These are phyloP conservation scores for Desoria tigrina DNA, from an alignment of 2,888 invertebrate genomes.

Conservation along the genomic window DNA sequence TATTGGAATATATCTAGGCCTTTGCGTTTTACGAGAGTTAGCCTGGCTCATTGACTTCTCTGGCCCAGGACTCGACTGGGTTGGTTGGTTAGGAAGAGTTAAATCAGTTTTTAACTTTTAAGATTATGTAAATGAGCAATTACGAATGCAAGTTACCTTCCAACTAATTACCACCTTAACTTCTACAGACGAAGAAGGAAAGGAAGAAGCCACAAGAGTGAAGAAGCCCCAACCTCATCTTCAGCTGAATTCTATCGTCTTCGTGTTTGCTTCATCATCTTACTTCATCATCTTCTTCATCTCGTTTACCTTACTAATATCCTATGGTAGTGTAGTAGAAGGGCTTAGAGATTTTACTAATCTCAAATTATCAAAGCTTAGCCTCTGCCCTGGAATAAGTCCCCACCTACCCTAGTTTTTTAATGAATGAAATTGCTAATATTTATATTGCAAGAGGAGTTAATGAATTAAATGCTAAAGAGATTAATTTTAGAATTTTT, in stretches of 20 bases:
- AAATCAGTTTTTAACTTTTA: constrained; percentile 18
- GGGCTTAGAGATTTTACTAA: no score
- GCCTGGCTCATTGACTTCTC: constrained; percentile 2
- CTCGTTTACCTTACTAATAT: no score
- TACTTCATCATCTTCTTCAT: constrained; percentile 1
- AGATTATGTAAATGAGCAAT: constrained; percentile 34
- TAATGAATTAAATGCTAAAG: no score
- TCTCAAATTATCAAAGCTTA: no score
- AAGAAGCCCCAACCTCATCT: constrained; percentile 3
- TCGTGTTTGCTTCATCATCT: neutral
- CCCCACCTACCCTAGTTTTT: no score
- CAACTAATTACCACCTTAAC: constrained; percentile 36
- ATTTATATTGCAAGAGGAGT: no score
- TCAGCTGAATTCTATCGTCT: neutral
- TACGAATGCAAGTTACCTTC: constrained; percentile 32
- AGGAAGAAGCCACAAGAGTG: constrained; percentile 12
- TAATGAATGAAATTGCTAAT: no score
- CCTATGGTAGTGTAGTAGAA: no score
- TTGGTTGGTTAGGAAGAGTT: constrained; percentile 11
- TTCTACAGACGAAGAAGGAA: neutral
- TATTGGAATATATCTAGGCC: no score
- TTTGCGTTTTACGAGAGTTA: no score
- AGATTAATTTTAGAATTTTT: no score
- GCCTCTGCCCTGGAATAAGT: no score
- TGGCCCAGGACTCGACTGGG: neutral